phyloP scores from a whole-genome alignment of 2,113 vertebrate genomes.

The Sinocyclocheilus rhinocerous region DNA sequence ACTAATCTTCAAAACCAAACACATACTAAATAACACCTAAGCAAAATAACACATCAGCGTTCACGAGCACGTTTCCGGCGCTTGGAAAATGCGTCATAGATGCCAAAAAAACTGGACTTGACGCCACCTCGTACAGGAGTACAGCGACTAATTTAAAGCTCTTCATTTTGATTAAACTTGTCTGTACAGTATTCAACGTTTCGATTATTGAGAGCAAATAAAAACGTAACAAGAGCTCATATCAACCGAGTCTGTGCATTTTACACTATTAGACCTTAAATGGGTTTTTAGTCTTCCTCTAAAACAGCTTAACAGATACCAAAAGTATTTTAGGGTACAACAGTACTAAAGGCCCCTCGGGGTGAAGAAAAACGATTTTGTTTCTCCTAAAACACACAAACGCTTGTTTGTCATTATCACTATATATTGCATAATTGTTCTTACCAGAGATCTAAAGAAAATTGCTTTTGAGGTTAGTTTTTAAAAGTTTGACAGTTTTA shows the following conservation, averaged over 20 bases:
- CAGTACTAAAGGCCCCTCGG: neutral
- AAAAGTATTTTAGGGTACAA: neutral
- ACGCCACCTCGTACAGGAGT: conserved; percentile 9
- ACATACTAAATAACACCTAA: neutral
- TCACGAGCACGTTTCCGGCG: conserved; percentile 17
- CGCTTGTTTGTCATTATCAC: neutral
- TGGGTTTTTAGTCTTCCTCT: neutral
- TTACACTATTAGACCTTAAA: too few species aligned
- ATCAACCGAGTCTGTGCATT: too few species aligned
- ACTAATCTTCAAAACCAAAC: neutral
- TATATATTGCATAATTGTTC: neutral
- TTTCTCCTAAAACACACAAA: neutral
- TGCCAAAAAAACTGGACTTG: neutral
- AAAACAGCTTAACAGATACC: neutral
- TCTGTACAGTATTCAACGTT: neutral
- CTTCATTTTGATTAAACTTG: neutral
- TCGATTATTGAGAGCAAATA: too few species aligned
- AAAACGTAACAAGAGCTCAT: too few species aligned
- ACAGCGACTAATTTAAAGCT: neutral
- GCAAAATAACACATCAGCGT: conserved; percentile 15
- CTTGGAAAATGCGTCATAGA: neutral
- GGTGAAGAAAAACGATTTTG: neutral
- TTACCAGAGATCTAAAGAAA: neutral
- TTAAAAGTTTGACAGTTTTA: neutral
- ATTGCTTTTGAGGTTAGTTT: neutral